phyloP scores from a whole-genome alignment of 2,113 vertebrate genomes.

The Lipotes vexillifer region DNA sequence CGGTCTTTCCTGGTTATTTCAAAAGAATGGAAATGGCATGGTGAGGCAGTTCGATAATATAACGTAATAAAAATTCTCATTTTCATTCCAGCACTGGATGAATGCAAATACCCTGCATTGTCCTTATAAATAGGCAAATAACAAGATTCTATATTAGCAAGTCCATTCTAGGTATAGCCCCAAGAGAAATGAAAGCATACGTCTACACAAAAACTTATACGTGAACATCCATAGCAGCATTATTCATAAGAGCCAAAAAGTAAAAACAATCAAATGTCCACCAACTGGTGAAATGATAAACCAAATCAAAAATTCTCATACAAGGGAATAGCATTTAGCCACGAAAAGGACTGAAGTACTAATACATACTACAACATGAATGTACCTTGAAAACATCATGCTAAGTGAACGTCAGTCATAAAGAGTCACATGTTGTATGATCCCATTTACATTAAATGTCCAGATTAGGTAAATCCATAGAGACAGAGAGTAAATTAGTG shows the following conservation, averaged over 20 bases:
- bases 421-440: not conserved
- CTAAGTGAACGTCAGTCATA: not conserved
- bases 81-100: not conserved
- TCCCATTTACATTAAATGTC: not conserved
- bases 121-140: not conserved
- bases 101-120: not conserved
- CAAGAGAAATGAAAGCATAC: not conserved
- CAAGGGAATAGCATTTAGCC: not conserved
- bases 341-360: not conserved
- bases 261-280: not conserved
- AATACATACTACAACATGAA: not conserved
- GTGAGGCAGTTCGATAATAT: not conserved
- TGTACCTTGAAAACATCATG: not conserved
- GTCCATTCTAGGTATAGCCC: not conserved
- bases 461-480: not conserved
- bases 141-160: not conserved
- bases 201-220: not conserved
- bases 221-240: not conserved
- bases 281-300: not conserved
- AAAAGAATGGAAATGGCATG: slow-evolving; percentile 39
- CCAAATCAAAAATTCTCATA: not conserved
- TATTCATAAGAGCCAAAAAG: not conserved
- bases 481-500: not conserved
- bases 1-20: slow-evolving; percentile 84
- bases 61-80: not conserved